These are phyloP conservation scores for Eurypyga helias DNA, from an alignment of 2,113 vertebrate genomes.

Conservation along the genomic window DNA sequence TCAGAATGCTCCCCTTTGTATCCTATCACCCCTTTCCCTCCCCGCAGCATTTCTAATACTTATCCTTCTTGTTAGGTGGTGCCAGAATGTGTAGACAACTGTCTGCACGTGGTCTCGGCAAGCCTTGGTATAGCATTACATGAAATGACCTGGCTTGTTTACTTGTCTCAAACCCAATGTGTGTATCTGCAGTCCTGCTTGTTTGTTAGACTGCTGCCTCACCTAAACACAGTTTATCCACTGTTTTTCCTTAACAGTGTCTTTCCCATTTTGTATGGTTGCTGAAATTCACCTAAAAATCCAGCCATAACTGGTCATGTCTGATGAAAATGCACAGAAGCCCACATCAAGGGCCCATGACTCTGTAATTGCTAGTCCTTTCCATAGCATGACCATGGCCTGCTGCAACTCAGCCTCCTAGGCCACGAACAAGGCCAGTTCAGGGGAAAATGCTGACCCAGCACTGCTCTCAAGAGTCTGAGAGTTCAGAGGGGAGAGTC, in stretches of 20 bases:
- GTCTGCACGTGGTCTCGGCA: not conserved
- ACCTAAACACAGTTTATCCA: not conserved
- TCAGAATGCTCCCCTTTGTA: not conserved
- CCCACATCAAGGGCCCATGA: not conserved
- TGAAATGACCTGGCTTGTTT: not conserved
- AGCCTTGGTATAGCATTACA: not conserved
- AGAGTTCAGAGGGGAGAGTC: not conserved
- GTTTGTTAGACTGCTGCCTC: not conserved
- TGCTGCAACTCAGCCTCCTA: not conserved
- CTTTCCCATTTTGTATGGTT: not conserved
- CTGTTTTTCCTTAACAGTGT: not conserved
- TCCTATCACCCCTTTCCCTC: not conserved
- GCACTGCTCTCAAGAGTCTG: not conserved
- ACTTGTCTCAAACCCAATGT: not conserved
- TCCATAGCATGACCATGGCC: accelerated
- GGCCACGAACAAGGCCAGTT: not conserved
- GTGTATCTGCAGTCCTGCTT: not conserved
- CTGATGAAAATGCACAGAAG: not conserved
- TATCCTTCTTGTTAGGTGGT: not conserved
- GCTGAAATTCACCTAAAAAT: not conserved
- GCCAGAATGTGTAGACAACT: not conserved
- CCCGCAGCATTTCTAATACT: not conserved
- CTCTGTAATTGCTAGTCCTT: not conserved
- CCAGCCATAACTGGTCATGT: not conserved
- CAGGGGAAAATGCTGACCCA: not conserved